Base-by-base conservation (phyloP, 2,797 vertebrate species). In the Anniella stebbinsi region DNA sequence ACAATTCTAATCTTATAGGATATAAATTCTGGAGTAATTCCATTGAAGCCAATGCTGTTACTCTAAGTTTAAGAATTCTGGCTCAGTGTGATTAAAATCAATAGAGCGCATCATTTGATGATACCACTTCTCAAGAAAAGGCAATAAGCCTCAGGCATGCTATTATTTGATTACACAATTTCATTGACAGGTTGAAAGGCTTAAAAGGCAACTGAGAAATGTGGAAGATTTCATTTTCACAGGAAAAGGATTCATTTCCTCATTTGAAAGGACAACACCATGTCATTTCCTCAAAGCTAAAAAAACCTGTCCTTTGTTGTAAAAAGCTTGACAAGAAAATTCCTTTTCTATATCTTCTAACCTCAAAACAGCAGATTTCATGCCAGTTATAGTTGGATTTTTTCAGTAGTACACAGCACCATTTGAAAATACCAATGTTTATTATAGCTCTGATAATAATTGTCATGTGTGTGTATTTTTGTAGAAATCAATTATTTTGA, bases 81-180 rank as follows among this genome's bases (percentile, higher is more conserved):
- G 86, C n/a, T 38, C 0, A 73, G 60, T 94, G 87, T 95, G 94
- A 96, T 94, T 96, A 94, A 97, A 97, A 97, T 94, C 93, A 86
- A 95, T 94, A 95, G 88, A 96, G 94, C 88, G 91, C 93, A 96
- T 94, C 90, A 94, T 95, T 93, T 96, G 91, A 91, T 93, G 95
- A 95, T 94, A 94, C 72, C 84, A 84, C 85, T 93, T 88, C 91
- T 95, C 93, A 92, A 93, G 94, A 96, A 91, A 95, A 87, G 77
- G 72, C 95, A 96, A 80, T 92, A 95, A 96, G 94, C 92, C 91
- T 93, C 90, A 93, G 93, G 93, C 94, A 94, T 67, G 76, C 92
- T 95, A 94, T 96, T 96, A 94, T 93, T 92, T 95, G 93, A 96
- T 96, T 94, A 96, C 80, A 94, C 0, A 0, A 96, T 95, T 96